Evolutionary conservation across 2,888 invertebrate genomes (phyloP), one percentile per base, ranked within the genome.

Genomic region (Diplolepis rosae): DNA sequence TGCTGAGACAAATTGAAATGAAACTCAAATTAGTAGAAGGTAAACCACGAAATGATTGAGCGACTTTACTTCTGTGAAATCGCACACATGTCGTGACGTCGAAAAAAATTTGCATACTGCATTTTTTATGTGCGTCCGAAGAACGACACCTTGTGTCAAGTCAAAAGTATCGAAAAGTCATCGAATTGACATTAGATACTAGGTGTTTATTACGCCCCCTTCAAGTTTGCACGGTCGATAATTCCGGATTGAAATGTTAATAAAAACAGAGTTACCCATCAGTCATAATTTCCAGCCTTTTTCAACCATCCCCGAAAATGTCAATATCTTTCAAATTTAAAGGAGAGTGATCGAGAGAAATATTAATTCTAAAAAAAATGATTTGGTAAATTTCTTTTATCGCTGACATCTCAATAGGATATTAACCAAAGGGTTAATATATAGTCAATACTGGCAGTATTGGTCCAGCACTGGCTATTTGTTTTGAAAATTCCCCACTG

Each of bases 81-180:
- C 51, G 28, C 86, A 84, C 84, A 81, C 83, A 80, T 85, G 85
- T 85, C 86, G 84, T 87, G 88, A 87, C 87, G 81, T 75, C 70
- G 85, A 87, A 85, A 85, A 85, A 87, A 88, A 87, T 88, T 87
- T 82, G 80, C 87, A 87, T 87, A 79, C 76, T 77, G 82, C 80
- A 79, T 83, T 83, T 83, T 80, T 77, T 77, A 80, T 78, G 70
- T 65, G 79, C 69, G 45, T 65, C 52, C 69, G 45, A 48, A 66
- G 56, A 22, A 72, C 70, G 73, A 78, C 81, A 82, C 81, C 79
- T 82, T 81, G 82, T 79, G 74, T 77, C 77, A 70, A 69, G 76
- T 72, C 74, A 72, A 74, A 83, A 84, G 84, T 86, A 88, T 86
- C 82, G 86, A 83, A 88, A 85, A 88, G 88, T 88, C 88, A 88